Evolutionary conservation across 2,113 vertebrate species (phyloP).

Genomic region (Acrocephalus kingi): DNA sequence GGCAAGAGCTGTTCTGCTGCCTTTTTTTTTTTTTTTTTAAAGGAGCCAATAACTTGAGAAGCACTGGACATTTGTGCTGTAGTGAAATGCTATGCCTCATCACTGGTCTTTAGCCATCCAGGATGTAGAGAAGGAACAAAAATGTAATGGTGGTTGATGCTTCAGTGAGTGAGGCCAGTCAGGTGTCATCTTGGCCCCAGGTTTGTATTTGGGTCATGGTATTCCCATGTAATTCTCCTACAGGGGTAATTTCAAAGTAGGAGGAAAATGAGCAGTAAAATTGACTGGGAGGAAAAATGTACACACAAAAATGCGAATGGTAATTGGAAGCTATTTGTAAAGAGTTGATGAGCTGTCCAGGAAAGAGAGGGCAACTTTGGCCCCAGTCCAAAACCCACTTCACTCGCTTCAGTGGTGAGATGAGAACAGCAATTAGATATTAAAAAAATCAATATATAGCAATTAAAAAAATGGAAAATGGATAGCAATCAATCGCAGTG

Average conservation of each 20-base stretch:
- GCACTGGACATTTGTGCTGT: background rate
- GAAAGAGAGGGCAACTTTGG: conserved; percentile 55
- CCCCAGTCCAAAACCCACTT: conserved; percentile 31
- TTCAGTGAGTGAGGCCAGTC: background rate
- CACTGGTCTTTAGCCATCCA: background rate
- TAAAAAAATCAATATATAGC: conserved; percentile 56
- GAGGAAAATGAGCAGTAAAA: conserved; percentile 30
- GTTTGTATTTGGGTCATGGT: background rate
- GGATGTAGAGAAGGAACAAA: background rate
- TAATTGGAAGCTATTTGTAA: conserved; percentile 50
- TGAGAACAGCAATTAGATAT: conserved; percentile 58
- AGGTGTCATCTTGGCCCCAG: background rate
- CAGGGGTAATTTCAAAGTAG: background rate
- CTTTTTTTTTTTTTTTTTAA: background rate
- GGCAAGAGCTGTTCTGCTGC: background rate
- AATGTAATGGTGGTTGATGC: background rate
- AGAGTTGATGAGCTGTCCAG: conserved; percentile 56
- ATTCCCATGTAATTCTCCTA: background rate
- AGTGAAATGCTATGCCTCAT: background rate
- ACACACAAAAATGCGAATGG: background rate
- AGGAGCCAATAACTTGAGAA: background rate
- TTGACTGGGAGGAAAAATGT: background rate
- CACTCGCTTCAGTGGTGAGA: conserved; percentile 43
- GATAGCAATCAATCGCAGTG: background rate
- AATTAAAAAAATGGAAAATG: conserved; percentile 50